Conservation (phyloP, 92 coral and sea anemone genomes). For the Plumapathes pennacea region DNA sequence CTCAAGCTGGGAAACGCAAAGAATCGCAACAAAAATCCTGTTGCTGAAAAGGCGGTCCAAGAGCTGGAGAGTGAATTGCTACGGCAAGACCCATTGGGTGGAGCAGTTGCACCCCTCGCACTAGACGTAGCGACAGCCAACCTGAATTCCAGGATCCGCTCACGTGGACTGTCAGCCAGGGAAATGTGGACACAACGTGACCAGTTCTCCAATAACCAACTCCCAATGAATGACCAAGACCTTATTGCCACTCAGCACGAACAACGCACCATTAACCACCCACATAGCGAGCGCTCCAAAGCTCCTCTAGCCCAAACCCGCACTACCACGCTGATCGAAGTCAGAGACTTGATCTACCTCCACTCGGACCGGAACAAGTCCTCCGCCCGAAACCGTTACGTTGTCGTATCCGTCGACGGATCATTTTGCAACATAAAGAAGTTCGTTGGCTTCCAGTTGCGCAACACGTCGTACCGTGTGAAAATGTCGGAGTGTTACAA, state of each 20-base stretch:
- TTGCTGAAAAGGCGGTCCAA: conserved; percentile 44
- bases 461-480: conserved; percentile 11
- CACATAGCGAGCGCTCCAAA: conserved; percentile 13
- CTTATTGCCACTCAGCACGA: conserved; percentile 11
- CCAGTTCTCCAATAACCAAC: conserved; percentile 33
- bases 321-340: not conserved
- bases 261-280: conserved; percentile 14
- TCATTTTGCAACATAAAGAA: conserved; percentile 17
- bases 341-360: conserved; percentile 40
- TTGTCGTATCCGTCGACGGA: conserved; percentile 8
- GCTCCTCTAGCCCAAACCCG: conserved; percentile 8
- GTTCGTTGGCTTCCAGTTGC: conserved; percentile 15
- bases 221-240: conserved; percentile 18
- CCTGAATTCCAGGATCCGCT: conserved; percentile 48
- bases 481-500: conserved; percentile 14
- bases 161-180: conserved; percentile 29
- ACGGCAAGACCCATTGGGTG: conserved; percentile 49
- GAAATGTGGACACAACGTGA: conserved; percentile 73
- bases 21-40: conserved; percentile 61
- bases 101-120: conserved; percentile 22
- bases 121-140: conserved; percentile 43
- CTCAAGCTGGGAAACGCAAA: conserved; percentile 50
- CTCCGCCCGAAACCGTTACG: conserved; percentile 16
- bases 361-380: conserved; percentile 37
- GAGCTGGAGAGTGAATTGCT: conserved; percentile 25